phyloP scores from a whole-genome alignment of 2,113 vertebrate species.

The Pelodiscus sinensis region DNA sequence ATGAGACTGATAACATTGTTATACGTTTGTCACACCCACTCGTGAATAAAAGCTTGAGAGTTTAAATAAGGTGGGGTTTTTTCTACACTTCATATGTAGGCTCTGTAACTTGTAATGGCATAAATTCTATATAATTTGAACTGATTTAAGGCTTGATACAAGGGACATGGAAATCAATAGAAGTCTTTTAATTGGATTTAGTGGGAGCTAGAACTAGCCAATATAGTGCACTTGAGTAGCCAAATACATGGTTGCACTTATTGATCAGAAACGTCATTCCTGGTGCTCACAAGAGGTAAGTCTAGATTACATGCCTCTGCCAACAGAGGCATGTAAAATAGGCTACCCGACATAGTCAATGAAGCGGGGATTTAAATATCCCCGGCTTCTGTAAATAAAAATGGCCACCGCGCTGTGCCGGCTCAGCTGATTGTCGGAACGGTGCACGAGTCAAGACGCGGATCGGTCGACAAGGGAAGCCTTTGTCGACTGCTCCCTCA shows the following conservation, averaged over 20 bases:
- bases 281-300: not conserved
- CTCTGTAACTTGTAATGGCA: not conserved
- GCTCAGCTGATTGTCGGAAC: too few species aligned
- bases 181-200: not conserved
- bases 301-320: too few species aligned
- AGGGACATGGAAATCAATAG: not conserved
- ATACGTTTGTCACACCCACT: conserved; percentile 8
- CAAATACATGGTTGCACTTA: not conserved
- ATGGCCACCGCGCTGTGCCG: too few species aligned
- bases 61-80: conserved; percentile 55
- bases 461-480: too few species aligned
- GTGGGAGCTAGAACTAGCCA: not conserved
- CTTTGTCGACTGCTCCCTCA: too few species aligned
- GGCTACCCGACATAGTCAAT: too few species aligned
- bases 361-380: too few species aligned
- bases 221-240: not conserved
- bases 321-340: too few species aligned
- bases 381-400: too few species aligned
- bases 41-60: conserved; percentile 52
- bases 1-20: not conserved
- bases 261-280: not conserved
- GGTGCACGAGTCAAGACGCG: too few species aligned
- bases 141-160: not conserved
- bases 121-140: not conserved
- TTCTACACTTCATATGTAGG: not conserved